Conservation (phyloP, 2,888 invertebrate species). For the Pimpla rufipes region DNA sequence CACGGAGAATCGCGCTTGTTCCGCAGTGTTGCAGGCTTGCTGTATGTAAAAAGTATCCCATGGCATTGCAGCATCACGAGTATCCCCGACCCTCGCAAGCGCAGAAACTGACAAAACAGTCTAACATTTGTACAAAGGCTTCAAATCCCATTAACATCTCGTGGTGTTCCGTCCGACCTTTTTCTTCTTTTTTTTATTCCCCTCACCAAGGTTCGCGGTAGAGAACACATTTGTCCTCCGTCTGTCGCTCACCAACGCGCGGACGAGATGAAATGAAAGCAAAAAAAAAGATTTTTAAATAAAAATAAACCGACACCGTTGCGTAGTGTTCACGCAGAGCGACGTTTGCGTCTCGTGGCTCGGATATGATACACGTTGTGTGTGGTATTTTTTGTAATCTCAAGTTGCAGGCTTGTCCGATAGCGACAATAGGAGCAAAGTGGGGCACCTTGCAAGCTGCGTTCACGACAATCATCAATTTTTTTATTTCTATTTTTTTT, state of each 20-base stretch:
- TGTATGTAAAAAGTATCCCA: conserved; percentile 35
- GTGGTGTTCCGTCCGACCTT: conserved; percentile 14
- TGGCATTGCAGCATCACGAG: conserved; percentile 54
- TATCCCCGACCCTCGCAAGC: conserved; percentile 36
- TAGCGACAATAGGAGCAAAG: conserved; percentile 74
- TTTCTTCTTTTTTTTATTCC: not conserved
- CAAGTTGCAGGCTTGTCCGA: conserved; percentile 88
- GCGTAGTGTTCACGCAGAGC: conserved; percentile 68
- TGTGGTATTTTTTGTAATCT: conserved; percentile 75
- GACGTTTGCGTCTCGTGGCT: conserved; percentile 85
- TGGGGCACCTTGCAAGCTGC: conserved; percentile 74
- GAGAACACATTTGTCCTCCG: conserved; percentile 16
- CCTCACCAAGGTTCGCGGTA: conserved; percentile 13
- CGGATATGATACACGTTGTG: conserved; percentile 88
- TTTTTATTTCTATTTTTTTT: conserved; percentile 64
- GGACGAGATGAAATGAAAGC: not conserved
- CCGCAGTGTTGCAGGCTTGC: conserved; percentile 73
- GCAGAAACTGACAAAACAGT: conserved; percentile 16
- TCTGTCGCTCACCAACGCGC: not conserved
- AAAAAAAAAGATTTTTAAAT: no score
- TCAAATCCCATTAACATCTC: conserved; percentile 24
- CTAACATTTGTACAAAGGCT: conserved; percentile 13
- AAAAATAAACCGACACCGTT: conserved; percentile 6
- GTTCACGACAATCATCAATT: conserved; percentile 63
- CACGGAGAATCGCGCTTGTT: conserved; percentile 49